Conservation (phyloP, 2,797 vertebrate genomes). For the Gallirallus australis region DNA sequence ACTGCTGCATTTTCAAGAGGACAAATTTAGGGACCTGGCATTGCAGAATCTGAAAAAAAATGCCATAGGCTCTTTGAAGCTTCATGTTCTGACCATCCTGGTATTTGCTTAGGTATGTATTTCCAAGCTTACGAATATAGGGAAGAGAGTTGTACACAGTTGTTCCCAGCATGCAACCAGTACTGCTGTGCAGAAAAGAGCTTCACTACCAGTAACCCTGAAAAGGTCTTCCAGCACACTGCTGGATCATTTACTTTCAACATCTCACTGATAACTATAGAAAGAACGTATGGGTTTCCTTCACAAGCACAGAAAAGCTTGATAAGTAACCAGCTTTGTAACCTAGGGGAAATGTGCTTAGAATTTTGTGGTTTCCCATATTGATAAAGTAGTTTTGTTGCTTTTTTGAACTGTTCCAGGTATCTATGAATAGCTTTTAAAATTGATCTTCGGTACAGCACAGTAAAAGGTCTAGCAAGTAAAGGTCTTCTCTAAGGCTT, state of each 20-base stretch:
- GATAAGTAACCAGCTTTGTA: neutral
- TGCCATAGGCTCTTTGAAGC: neutral
- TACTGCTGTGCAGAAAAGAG: neutral
- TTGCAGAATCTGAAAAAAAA: neutral
- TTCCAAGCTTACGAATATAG: neutral
- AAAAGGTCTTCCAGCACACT: neutral
- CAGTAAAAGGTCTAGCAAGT: neutral
- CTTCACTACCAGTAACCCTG: neutral
- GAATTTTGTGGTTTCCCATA: neutral
- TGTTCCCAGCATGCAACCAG: neutral
- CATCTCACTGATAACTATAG: neutral
- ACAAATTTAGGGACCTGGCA: neutral
- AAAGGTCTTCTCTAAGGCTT: neutral
- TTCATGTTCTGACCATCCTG: neutral
- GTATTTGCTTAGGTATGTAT: neutral
- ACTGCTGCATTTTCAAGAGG: neutral
- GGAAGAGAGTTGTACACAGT: neutral
- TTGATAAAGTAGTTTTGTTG: neutral
- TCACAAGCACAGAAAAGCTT: neutral
- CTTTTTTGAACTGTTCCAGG: neutral
- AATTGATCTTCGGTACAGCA: neutral
- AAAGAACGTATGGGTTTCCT: neutral
- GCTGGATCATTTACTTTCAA: neutral
- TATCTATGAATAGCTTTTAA: neutral
- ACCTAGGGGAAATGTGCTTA: neutral